phyloP scores from a whole-genome alignment of 1,140 invertebrate genomes.

The Drosophila watanabei region DNA sequence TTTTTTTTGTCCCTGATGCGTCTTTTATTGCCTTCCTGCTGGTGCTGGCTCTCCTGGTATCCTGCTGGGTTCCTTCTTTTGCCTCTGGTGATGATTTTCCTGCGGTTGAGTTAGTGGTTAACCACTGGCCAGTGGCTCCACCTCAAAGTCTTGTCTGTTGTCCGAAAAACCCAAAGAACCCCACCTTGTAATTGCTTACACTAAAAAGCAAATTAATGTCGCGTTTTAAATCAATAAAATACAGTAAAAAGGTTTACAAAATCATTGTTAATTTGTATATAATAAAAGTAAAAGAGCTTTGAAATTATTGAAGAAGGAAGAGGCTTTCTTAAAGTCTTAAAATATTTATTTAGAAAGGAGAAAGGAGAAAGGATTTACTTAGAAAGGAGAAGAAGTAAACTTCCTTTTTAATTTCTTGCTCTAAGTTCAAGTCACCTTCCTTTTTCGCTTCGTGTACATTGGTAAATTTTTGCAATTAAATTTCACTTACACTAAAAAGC shows the following conservation, averaged over 20 bases:
- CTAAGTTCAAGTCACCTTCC: no score
- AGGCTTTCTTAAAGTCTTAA: no score
- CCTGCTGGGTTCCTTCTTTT: background rate
- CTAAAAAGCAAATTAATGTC: background rate
- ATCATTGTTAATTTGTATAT: no score
- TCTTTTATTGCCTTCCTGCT: constrained; percentile 34
- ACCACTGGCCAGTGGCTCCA: constrained; percentile 18
- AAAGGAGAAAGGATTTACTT: no score
- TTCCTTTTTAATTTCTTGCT: no score
- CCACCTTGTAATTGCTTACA: background rate
- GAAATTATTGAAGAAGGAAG: no score
- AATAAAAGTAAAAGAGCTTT: no score
- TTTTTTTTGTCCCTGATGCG: constrained; percentile 25
- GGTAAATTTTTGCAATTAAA: no score
- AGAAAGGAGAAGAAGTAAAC: no score
- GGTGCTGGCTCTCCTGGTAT: background rate
- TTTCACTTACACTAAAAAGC: background rate
- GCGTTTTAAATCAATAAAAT: background rate
- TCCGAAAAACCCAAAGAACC: background rate
- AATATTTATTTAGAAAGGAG: no score
- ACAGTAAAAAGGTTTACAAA: background rate
- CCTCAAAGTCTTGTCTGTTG: background rate
- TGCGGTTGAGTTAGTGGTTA: constrained; percentile 26
- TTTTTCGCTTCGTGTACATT: no score
- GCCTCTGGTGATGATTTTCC: background rate